Percentiles rank a stretch among this genome's conserved stretches.
Evolutionary conservation across 2,797 vertebrate genomes (phyloP).

Genomic region (Tinamus major): DNA sequence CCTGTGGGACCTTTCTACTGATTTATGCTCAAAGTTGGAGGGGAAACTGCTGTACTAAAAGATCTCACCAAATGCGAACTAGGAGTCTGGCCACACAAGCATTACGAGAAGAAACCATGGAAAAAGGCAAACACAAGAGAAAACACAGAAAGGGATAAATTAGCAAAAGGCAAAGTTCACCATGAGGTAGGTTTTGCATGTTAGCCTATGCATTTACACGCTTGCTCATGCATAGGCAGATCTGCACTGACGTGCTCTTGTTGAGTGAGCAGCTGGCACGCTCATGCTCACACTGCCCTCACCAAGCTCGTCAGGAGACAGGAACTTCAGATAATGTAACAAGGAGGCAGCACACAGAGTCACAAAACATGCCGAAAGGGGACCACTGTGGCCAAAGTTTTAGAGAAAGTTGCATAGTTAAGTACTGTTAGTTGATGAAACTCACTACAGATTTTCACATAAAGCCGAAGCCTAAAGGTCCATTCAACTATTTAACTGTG

Average conservation of each 20-base stretch:
- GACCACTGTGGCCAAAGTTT: neutral
- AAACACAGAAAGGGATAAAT: conserved; percentile 9
- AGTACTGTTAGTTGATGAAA: neutral
- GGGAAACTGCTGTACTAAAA: conserved; percentile 27
- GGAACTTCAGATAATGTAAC: neutral
- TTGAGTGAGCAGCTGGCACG: neutral
- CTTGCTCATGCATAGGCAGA: neutral
- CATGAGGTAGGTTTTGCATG: neutral
- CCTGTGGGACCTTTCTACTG: neutral
- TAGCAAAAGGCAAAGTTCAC: conserved; percentile 32
- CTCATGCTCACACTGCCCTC: neutral
- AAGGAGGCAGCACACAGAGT: neutral
- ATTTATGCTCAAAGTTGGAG: conserved; percentile 25
- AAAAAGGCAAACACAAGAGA: conserved; percentile 9
- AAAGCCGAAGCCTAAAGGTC: neutral
- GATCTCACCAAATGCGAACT: neutral
- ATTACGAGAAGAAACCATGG: conserved; percentile 29
- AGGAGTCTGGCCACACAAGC: conserved; percentile 42
- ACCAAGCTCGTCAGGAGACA: neutral
- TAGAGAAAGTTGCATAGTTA: rapidly evolving
- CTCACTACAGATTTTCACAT: neutral
- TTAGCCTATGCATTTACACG: neutral
- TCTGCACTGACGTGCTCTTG: neutral
- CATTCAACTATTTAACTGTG: neutral
- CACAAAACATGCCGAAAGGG: neutral